Evolutionary conservation across 1,140 invertebrate genomes (phyloP).

Genomic region (Scaptodrosophila lebanonensis): DNA sequence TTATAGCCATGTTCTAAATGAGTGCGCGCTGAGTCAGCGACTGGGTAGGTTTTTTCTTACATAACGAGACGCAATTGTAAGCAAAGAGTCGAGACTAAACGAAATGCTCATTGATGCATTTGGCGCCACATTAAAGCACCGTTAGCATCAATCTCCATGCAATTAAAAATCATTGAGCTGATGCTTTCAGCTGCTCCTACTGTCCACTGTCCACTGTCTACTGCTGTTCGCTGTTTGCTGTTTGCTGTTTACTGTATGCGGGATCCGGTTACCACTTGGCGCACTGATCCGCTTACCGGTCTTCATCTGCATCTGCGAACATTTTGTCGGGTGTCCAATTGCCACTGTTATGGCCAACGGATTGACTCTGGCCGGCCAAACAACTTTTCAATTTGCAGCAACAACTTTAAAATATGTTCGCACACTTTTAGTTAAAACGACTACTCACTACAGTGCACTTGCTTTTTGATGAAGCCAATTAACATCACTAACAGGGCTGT

Average conservation of each 20-base stretch:
- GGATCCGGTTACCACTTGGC: slow-evolving; percentile 52
- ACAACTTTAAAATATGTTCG: slow-evolving; percentile 44
- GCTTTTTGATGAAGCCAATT: too few species aligned
- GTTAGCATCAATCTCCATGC: slow-evolving; percentile 53
- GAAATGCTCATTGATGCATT: slow-evolving; percentile 57
- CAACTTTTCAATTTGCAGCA: slow-evolving; percentile 64
- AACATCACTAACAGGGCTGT: too few species aligned
- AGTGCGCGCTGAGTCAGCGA: too few species aligned
- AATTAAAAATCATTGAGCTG: slow-evolving; percentile 50
- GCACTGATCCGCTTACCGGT: slow-evolving; percentile 52
- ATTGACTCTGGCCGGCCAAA: slow-evolving; percentile 46
- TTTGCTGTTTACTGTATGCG: not conserved
- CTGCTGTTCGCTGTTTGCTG: too few species aligned
- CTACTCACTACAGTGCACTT: slow-evolving; percentile 14
- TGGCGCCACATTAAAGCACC: slow-evolving; percentile 41
- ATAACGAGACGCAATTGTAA: slow-evolving; percentile 50
- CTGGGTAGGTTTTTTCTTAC: slow-evolving; percentile 41
- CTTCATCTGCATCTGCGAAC: slow-evolving; percentile 11
- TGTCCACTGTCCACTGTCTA: too few species aligned
- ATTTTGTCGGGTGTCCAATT: slow-evolving; percentile 24
- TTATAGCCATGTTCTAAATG: too few species aligned
- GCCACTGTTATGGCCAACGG: slow-evolving; percentile 63
- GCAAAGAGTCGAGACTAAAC: slow-evolving; percentile 39
- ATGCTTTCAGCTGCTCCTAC: too few species aligned
- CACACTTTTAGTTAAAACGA: slow-evolving; percentile 57